Conservation (phyloP, 2,797 vertebrate genomes). For the Alcedo atthis region DNA sequence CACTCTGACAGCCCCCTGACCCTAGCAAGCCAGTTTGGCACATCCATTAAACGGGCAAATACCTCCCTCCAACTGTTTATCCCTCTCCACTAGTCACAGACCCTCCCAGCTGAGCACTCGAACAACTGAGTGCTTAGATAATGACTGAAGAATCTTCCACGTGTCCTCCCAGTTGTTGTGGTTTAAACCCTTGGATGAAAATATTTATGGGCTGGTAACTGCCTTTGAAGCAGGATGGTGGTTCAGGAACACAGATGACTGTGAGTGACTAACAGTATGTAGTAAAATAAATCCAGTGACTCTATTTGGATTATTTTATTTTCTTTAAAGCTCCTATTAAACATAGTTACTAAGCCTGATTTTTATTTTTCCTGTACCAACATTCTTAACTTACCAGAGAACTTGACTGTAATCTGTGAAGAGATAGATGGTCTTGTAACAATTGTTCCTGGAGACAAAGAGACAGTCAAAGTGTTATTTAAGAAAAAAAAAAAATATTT, state of each 20-base stretch:
- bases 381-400: neutral
- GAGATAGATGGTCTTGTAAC: neutral
- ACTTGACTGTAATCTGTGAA: neutral
- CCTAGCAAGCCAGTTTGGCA: conserved; percentile 8
- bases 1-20: conserved; percentile 7
- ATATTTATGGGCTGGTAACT: conserved; percentile 9
- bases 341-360: neutral
- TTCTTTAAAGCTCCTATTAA: neutral
- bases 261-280: neutral
- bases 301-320: neutral
- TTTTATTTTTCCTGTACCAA: neutral
- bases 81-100: neutral
- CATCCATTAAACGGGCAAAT: neutral
- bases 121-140: conserved; percentile 35
- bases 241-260: neutral
- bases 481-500: neutral
- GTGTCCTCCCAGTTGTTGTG: conserved; percentile 53
- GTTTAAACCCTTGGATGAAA: conserved; percentile 35
- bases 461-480: neutral
- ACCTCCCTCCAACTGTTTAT: conserved; percentile 35
- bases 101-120: neutral
- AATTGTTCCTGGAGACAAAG: neutral
- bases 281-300: neutral
- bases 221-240: conserved; percentile 1
- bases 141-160: conserved; percentile 56